phyloP scores from a whole-genome alignment of 2,113 vertebrate genomes.

The Vimba vimba region DNA sequence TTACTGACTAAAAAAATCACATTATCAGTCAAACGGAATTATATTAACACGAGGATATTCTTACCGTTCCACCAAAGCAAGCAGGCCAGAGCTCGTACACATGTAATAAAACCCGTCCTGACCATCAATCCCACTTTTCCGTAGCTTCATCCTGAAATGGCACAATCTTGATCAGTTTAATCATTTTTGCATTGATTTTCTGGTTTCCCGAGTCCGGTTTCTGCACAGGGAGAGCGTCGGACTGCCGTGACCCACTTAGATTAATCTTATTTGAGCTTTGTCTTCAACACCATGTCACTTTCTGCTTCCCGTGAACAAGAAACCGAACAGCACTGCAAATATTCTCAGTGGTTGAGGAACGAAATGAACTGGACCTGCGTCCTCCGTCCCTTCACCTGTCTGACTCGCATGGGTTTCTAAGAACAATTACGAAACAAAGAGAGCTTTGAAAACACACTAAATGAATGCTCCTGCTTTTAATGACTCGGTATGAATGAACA shows the following conservation, averaged over 20 bases:
- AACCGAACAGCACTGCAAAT: conserved; percentile 52
- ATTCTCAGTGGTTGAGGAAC: conserved; percentile 52
- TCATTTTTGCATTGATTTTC: conserved; percentile 60
- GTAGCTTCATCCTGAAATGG: conserved; percentile 38
- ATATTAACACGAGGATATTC: not conserved
- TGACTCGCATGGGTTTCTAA: not conserved
- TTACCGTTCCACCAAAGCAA: not conserved
- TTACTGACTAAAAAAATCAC: conserved; percentile 6
- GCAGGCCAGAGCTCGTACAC: not conserved
- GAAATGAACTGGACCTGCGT: not conserved
- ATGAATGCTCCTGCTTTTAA: conserved; percentile 14
- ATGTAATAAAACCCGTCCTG: not conserved
- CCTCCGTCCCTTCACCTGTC: conserved; percentile 32
- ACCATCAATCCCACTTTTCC: conserved; percentile 32
- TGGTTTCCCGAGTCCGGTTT: conserved; percentile 30
- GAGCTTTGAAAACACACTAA: conserved; percentile 17
- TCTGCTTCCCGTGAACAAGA: conserved; percentile 52
- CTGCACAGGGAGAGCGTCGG: conserved; percentile 38
- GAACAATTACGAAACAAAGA: not conserved
- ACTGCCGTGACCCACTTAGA: conserved; percentile 72
- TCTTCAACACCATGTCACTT: conserved; percentile 68
- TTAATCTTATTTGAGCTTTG: conserved; percentile 68
- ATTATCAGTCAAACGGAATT: not conserved
- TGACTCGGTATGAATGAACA: not conserved
- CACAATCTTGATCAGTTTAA: conserved; percentile 58